These are phyloP conservation scores for Lasioglossum leucozonium DNA, from an alignment of 2,888 invertebrate species.

Conservation along the genomic window DNA sequence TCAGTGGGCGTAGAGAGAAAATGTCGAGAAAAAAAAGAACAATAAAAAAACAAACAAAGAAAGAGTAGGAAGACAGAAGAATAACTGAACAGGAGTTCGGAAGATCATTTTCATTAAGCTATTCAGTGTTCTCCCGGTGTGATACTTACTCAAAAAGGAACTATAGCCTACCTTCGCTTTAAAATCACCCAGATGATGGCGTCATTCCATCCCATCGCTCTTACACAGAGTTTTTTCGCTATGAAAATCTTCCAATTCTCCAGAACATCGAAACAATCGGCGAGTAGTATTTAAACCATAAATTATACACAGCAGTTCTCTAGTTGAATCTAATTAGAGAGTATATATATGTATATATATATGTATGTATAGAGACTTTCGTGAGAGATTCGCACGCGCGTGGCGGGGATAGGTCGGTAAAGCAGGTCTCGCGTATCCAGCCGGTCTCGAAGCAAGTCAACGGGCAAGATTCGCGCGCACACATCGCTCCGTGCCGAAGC, in stretches of 20 bases:
- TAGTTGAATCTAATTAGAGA: not conserved
- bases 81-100: slow-evolving; percentile 9
- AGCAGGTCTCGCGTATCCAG: slow-evolving; percentile 18
- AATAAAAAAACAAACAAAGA: no score
- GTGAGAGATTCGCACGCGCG: slow-evolving; percentile 10
- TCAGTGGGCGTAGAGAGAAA: not conserved
- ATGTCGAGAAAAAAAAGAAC: not conserved
- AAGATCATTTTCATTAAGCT: slow-evolving; percentile 18
- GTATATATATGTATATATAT: no score
- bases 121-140: slow-evolving; percentile 16
- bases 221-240: slow-evolving; percentile 18
- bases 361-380: not conserved
- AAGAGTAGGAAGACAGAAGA: not conserved
- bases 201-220: slow-evolving; percentile 11
- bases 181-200: slow-evolving; percentile 23
- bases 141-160: slow-evolving; percentile 30
- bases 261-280: not conserved
- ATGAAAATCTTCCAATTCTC: slow-evolving; percentile 27
- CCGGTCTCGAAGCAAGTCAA: slow-evolving; percentile 1
- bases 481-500: slow-evolving; percentile 24
- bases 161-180: slow-evolving; percentile 30
- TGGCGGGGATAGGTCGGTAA: slow-evolving; percentile 7
- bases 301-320: not conserved
- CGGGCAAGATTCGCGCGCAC: slow-evolving; percentile 5
- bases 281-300: not conserved